Conservation (phyloP, 37 sponge, comb jelly and placozoan species). For the Agelas oroides region DNA sequence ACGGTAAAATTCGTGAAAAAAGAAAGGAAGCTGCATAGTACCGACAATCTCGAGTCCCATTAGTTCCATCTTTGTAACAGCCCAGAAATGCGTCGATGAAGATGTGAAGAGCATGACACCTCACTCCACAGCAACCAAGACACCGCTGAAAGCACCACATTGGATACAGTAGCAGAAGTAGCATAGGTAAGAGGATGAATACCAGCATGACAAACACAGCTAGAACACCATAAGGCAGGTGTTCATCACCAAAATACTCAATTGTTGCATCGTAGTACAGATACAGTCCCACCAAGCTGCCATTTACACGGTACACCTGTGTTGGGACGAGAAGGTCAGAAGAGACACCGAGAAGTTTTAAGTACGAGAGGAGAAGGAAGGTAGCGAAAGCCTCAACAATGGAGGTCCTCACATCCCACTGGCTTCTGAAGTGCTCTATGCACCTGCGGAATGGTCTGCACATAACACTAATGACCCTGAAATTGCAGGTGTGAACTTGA, state of each 20-base stretch:
- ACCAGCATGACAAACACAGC: constrained; percentile 14
- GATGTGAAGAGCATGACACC: not conserved
- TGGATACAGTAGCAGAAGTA: constrained; percentile 40
- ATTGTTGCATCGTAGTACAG: constrained; percentile 33
- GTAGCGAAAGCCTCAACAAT: constrained; percentile 61
- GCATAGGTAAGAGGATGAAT: constrained; percentile 38
- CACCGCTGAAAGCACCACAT: not conserved
- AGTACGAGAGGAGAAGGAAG: constrained; percentile 64
- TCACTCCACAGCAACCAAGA: not conserved
- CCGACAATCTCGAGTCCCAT: constrained; percentile 33
- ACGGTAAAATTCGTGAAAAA: not conserved
- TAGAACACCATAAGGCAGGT: constrained; percentile 33
- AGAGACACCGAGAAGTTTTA: constrained; percentile 45
- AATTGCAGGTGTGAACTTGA: not conserved
- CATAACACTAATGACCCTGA: not conserved
- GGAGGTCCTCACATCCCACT: constrained; percentile 39
- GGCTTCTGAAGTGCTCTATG: not conserved
- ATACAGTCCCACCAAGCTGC: too few relatives aligned
- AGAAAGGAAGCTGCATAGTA: constrained; percentile 68
- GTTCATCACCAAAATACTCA: constrained; percentile 22
- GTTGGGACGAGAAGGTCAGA: constrained; percentile 35
- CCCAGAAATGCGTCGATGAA: constrained; percentile 60
- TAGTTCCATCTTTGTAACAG: constrained; percentile 61
- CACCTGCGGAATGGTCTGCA: constrained; percentile 19
- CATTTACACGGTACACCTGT: not conserved